Evolutionary conservation across 2,888 invertebrate species (phyloP).

Genomic region (Athalia circularis): DNA sequence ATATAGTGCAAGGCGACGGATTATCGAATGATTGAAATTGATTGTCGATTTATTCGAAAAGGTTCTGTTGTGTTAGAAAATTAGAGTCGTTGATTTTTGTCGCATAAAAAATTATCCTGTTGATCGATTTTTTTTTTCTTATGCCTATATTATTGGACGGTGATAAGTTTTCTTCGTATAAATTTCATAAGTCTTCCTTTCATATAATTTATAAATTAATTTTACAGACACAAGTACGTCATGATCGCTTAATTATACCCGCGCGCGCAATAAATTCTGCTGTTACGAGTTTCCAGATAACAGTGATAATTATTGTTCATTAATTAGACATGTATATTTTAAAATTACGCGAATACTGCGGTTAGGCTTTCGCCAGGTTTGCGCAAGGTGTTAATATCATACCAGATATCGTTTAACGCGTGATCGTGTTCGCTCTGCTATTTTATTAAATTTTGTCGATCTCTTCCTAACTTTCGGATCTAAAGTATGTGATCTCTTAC

Average conservation of each 20-base stretch:
- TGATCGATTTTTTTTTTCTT: no score
- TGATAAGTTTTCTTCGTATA: no score
- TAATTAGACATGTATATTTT: background rate
- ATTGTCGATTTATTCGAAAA: background rate
- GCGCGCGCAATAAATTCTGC: background rate
- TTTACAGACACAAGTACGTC: no score
- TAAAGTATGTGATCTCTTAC: background rate
- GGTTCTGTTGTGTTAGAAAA: background rate
- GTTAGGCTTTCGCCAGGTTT: slow-evolving; percentile 2
- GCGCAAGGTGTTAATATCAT: background rate
- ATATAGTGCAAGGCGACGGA: background rate
- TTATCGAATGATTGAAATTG: background rate
- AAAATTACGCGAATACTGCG: background rate
- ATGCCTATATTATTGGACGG: no score
- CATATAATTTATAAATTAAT: no score
- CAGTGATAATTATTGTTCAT: slow-evolving; percentile 27
- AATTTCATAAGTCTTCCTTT: no score
- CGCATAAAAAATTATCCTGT: no score
- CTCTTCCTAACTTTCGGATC: background rate
- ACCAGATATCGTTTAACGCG: background rate
- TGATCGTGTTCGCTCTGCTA: background rate
- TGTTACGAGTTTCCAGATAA: slow-evolving; percentile 5
- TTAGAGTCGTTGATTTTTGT: no score
- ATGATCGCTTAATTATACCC: no score
- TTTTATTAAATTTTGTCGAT: background rate